These are phyloP conservation scores for Leptopilina myrica DNA, from an alignment of 2,888 invertebrate species.

Conservation along the genomic window DNA sequence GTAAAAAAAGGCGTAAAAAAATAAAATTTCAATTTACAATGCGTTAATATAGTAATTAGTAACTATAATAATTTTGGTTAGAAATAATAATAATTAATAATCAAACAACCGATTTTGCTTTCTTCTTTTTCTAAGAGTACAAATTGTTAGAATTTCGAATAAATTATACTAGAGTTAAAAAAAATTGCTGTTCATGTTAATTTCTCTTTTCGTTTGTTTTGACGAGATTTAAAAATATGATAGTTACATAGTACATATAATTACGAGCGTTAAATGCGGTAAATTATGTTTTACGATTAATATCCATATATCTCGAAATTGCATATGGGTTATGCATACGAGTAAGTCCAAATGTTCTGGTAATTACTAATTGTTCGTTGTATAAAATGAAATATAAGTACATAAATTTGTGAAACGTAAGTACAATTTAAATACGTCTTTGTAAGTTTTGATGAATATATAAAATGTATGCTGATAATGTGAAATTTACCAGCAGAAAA, in stretches of 20 bases:
- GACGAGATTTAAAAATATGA: neutral
- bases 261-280: neutral
- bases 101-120: too few relatives aligned
- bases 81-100: too few relatives aligned
- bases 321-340: neutral
- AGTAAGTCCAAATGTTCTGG: conserved; percentile 5
- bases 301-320: neutral
- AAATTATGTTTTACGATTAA: neutral
- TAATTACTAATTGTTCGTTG: conserved; percentile 6
- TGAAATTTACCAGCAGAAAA: neutral
- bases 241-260: neutral
- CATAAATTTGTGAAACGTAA: conserved; percentile 8
- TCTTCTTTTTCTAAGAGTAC: too few relatives aligned
- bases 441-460: conserved; percentile 4
- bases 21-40: too few relatives aligned
- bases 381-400: conserved; percentile 12
- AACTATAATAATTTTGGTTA: too few relatives aligned
- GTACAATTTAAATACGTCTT: neutral
- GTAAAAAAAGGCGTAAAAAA: too few relatives aligned
- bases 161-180: too few relatives aligned
- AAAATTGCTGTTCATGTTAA: neutral
- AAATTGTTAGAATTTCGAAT: too few relatives aligned
- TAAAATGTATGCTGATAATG: conserved; percentile 4
- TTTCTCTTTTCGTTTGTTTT: neutral
- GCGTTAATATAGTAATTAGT: too few relatives aligned